phyloP scores from a whole-genome alignment of 2,888 invertebrate genomes.

The Eupithecia insigniata region DNA sequence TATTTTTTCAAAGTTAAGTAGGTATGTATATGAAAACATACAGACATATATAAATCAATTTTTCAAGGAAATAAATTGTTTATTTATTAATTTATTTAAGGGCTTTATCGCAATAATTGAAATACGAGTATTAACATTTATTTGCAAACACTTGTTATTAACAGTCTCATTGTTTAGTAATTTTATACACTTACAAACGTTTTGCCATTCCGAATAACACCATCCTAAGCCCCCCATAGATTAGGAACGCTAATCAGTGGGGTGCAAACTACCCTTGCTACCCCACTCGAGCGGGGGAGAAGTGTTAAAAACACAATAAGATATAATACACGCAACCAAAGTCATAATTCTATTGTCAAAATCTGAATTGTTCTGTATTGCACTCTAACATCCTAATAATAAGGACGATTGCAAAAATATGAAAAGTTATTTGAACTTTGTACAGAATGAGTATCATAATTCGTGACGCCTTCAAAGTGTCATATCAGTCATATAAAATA shows the following conservation, averaged over 20 bases:
- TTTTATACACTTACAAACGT: not conserved
- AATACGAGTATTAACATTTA: no score
- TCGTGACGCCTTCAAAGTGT: conserved; percentile 83
- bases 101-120: no score
- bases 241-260: conserved; percentile 82
- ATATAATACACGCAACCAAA: conserved; percentile 63
- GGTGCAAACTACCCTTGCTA: conserved; percentile 76
- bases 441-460: conserved; percentile 61
- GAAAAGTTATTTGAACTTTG: conserved; percentile 37
- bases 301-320: conserved; percentile 83
- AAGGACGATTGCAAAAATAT: conserved; percentile 29
- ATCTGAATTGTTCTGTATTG: conserved; percentile 36
- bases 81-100: no score
- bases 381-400: conserved; percentile 42
- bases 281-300: conserved; percentile 68
- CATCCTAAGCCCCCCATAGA: conserved; percentile 74
- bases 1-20: not conserved
- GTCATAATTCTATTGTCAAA: conserved; percentile 24
- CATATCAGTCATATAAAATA: conserved; percentile 83
- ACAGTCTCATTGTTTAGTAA: not conserved
- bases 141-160: not conserved
- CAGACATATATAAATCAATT: no score
- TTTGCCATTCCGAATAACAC: conserved; percentile 50
- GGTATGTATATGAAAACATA: not conserved
- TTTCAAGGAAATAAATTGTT: no score